Conservation (phyloP, 2,797 vertebrate species). For the Sebastes alutus region DNA sequence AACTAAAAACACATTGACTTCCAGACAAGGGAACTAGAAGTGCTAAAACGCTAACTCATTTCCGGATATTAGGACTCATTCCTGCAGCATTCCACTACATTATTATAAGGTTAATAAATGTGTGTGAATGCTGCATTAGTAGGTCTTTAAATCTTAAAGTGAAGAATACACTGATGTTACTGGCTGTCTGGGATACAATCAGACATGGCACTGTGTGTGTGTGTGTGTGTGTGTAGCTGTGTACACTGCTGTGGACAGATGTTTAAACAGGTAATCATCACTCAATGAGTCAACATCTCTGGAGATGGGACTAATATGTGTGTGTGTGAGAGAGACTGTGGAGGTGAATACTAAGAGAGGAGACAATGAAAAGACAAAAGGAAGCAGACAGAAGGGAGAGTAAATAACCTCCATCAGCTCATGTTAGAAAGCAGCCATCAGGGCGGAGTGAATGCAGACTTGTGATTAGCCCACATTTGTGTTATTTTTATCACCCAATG, state of each 20-base stretch:
- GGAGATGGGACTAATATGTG: conserved; percentile 48
- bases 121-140: background rate
- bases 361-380: conserved; percentile 29
- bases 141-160: background rate
- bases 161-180: background rate
- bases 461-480: conserved; percentile 66
- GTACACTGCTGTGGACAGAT: conserved; percentile 50
- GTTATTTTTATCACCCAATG: conserved; percentile 65
- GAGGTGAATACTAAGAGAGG: conserved; percentile 56
- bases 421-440: conserved; percentile 51
- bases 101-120: background rate
- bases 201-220: background rate
- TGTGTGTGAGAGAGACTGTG: conserved; percentile 31
- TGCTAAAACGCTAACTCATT: too few species aligned
- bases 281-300: conserved; percentile 65
- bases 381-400: conserved; percentile 6
- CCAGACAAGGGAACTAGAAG: too few species aligned
- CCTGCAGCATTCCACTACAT: background rate
- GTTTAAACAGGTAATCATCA: conserved; percentile 72
- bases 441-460: conserved; percentile 64
- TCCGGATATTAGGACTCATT: too few species aligned
- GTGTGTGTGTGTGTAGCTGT: conserved; percentile 1
- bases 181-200: conserved; percentile 10
- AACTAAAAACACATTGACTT: too few species aligned
- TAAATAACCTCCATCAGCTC: conserved; percentile 54